Conservation (phyloP, 2,888 invertebrate species). For the Oligia fasciuncula region DNA sequence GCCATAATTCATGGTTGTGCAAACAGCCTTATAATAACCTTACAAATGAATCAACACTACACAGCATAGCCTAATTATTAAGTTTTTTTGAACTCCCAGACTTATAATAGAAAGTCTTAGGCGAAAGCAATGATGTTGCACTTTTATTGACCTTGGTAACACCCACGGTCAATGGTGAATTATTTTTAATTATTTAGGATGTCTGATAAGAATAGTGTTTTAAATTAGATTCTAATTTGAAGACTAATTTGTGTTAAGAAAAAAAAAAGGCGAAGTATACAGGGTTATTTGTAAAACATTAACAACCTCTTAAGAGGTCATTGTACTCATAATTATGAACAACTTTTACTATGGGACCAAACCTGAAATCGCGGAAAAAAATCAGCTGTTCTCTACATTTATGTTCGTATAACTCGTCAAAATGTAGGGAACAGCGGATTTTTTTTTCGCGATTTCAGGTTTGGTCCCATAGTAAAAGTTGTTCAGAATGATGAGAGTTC, state of each 20-base stretch:
- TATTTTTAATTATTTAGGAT: constrained; percentile 1
- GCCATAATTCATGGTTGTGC: neutral
- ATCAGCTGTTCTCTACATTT: too few species aligned
- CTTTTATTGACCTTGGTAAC: constrained; percentile 25
- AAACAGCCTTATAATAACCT: constrained; percentile 28
- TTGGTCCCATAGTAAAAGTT: too few species aligned
- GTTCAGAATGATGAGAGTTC: too few species aligned
- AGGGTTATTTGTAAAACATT: too few species aligned
- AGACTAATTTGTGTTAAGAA: neutral
- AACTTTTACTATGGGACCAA: too few species aligned
- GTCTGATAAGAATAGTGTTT: neutral
- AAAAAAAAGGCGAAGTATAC: too few species aligned
- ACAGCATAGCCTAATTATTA: constrained; percentile 28
- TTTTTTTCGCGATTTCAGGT: too few species aligned
- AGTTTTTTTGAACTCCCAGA: constrained; percentile 50
- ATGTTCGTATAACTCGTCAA: too few species aligned
- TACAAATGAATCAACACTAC: constrained; percentile 24
- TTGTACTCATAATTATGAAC: too few species aligned
- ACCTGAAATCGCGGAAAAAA: too few species aligned
- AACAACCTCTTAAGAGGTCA: too few species aligned
- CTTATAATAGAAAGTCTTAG: constrained; percentile 57
- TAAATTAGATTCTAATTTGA: constrained; percentile 1
- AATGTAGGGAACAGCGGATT: too few species aligned
- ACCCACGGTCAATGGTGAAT: constrained; percentile 22
- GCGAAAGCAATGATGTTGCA: constrained; percentile 64